Conservation (phyloP, 2,113 vertebrate genomes). For the Anthoscopus minutus region DNA sequence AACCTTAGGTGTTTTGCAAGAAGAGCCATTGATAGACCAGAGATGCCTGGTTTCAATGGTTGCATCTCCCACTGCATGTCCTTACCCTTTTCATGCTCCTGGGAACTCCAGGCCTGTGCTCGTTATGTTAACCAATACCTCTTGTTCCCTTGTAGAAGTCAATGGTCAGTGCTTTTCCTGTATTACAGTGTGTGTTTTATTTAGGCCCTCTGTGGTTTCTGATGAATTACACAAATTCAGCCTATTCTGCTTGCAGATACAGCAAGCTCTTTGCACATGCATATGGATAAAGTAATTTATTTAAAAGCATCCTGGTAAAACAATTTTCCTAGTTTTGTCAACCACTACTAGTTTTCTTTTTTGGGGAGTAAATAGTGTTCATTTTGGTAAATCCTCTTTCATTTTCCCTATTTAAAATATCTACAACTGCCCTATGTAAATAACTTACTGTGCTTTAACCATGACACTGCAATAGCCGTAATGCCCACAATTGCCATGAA, state of each 20-base stretch:
- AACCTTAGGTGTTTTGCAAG: neutral
- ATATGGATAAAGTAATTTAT: neutral
- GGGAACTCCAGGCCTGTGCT: neutral
- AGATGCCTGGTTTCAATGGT: neutral
- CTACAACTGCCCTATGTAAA: neutral
- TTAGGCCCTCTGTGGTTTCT: neutral
- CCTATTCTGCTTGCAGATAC: neutral
- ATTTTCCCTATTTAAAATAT: neutral
- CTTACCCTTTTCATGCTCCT: neutral
- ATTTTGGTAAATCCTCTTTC: neutral
- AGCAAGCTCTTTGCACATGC: neutral
- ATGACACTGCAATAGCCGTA: neutral
- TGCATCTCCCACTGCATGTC: neutral
- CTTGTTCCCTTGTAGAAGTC: neutral
- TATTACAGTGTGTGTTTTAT: neutral
- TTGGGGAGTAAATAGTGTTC: neutral
- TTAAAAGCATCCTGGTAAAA: neutral
- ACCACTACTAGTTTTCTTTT: neutral
- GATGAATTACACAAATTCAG: neutral
- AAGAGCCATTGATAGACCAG: neutral
- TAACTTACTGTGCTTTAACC: neutral
- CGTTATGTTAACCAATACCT: neutral
- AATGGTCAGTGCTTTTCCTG: slow-evolving; percentile 11
- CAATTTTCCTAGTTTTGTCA: neutral
- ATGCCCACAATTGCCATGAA: neutral